Evolutionary conservation across 37 sponge, comb jelly and placozoan species (phyloP).

Genomic region (Geodia barretti): DNA sequence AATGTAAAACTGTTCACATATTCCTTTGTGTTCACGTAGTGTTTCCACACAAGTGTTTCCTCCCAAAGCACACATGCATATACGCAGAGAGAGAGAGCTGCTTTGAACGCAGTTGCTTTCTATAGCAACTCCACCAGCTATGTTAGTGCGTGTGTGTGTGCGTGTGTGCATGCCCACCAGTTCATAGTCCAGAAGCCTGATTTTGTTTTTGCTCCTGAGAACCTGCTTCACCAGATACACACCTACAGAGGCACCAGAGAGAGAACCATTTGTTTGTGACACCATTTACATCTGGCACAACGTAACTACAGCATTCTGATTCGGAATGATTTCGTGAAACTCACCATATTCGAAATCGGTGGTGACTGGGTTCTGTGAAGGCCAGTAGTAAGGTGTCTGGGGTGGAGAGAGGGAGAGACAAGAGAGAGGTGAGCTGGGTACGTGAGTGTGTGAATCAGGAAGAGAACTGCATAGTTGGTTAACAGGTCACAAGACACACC

Average conservation of each 20-base stretch:
- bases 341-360: conserved; percentile 67
- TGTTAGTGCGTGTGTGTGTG: no score
- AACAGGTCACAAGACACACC: conserved; percentile 12
- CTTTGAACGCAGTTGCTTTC: not conserved
- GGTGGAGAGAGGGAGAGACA: not conserved
- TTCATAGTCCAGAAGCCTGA: conserved; percentile 57
- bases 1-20: no score
- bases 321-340: not conserved
- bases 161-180: conserved; percentile 47
- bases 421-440: no score
- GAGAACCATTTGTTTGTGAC: no score
- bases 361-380: conserved; percentile 49
- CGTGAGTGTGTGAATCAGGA: no score
- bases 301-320: not conserved
- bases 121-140: not conserved
- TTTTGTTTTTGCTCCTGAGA: conserved; percentile 52
- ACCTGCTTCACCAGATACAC: conserved; percentile 71
- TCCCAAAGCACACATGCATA: not conserved
- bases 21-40: not conserved
- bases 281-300: no score
- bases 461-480: no score
- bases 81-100: not conserved
- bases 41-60: not conserved
- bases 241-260: conserved; percentile 9
- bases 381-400: conserved; percentile 70